Evolutionary conservation across 2,797 vertebrate species (phyloP).

Genomic region (Pseudomugil gertrudae): DNA sequence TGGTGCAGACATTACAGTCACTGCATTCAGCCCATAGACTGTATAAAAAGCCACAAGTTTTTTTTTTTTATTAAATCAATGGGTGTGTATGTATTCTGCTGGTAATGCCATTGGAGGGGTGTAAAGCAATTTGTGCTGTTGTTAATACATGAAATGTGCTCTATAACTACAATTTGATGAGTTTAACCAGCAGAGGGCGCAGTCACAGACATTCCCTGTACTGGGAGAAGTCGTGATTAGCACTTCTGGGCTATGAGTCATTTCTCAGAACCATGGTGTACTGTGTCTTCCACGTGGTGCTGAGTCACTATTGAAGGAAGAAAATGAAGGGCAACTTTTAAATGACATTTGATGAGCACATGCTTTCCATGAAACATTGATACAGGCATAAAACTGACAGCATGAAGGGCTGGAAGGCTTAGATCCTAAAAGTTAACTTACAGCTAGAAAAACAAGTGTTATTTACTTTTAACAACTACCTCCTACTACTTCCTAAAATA

Average conservation of each 20-base stretch:
- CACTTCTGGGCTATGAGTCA: slow-evolving; percentile 56
- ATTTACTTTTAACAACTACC: not conserved
- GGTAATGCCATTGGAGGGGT: no score
- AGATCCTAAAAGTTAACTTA: not conserved
- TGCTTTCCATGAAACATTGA: slow-evolving; percentile 24
- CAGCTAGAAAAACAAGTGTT: not conserved
- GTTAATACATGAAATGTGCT: no score
- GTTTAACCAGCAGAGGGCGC: slow-evolving; percentile 59
- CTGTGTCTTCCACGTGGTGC: slow-evolving; percentile 67
- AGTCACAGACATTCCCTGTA: not conserved
- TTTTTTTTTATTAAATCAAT: no score
- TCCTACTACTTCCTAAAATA: not conserved
- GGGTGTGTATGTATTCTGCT: no score
- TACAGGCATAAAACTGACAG: not conserved
- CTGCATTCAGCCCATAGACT: no score
- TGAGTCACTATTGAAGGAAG: slow-evolving; percentile 64
- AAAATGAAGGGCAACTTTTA: slow-evolving; percentile 44
- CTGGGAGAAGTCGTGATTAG: slow-evolving; percentile 28
- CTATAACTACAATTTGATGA: no score
- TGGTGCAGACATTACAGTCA: no score
- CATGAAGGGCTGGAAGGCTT: not conserved
- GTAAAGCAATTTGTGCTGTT: no score
- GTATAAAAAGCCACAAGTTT: no score
- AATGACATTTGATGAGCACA: slow-evolving; percentile 47
- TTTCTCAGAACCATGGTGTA: slow-evolving; percentile 56